Evolutionary conservation across 2,797 vertebrate genomes (phyloP), one percentile per base, ranked within the genome.

Genomic region (Rhadinocentrus ornatus): DNA sequence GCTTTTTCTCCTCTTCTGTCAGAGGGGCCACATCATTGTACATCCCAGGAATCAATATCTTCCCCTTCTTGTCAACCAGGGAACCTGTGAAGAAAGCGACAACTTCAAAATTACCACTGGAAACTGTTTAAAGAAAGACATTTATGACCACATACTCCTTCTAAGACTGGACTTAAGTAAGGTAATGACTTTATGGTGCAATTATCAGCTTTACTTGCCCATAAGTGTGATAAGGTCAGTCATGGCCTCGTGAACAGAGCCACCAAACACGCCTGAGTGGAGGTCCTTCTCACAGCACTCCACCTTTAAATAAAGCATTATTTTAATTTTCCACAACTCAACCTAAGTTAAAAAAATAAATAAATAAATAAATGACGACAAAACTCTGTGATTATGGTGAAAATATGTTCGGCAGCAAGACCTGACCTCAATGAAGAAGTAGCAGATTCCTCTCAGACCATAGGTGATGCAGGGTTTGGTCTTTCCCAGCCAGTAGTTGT

Each of bases 401-500:
- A 29, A 31, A 53, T 35, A 0, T 15, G 41, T 37, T 15, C 6
- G 5, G 27, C 18, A 53, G 70, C n/a, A 24, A 57, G 18, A 55
- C 46, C 62, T 11, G 12, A 97, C 98, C 95, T 99, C 84, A 10
- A 96, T 11, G 80, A 95, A 98, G 86, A 99, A 99, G 86, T 98
- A 99, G 87, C 97, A 97, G 85, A 98, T 94, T 62, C 98, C 98
- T 73, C 98, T 93, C 77, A 99, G 95, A 0, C 98, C 98, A 0
- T 99, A 99, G 0, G 98, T 99, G 89, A 99, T 95, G 86, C 98
- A 99, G 13, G 98, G 98, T 77, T 98, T 99, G 71, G 80, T 96
- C 87, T 98, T 99, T 31, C 98, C 98, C 65, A 99, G 93, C 98
- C 98, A 99, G 89, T 99, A 98, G 86, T 99, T 99, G 92, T 99